These are phyloP conservation scores for Equus quagga DNA, from an alignment of 2,113 vertebrate genomes.

Conservation along the genomic window DNA sequence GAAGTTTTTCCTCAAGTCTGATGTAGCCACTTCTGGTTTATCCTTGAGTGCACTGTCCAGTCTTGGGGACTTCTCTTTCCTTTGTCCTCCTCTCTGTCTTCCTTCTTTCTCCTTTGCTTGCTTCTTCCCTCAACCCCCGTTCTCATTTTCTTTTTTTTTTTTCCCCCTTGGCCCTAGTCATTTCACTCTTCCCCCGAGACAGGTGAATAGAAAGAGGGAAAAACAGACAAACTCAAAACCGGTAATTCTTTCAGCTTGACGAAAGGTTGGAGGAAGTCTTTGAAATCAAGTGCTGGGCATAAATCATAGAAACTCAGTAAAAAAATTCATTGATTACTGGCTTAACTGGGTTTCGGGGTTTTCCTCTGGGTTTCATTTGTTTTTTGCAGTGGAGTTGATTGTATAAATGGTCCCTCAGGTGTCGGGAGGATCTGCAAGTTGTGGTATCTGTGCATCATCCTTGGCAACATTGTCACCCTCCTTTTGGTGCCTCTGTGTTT, in stretches of 20 bases:
- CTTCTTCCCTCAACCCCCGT: background rate
- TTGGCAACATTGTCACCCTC: fast-evolving
- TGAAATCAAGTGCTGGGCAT: background rate
- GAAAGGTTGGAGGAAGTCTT: background rate
- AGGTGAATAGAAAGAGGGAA: background rate
- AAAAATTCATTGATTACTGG: background rate
- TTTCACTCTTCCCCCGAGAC: background rate
- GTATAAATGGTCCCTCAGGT: fast-evolving
- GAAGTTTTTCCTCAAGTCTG: background rate
- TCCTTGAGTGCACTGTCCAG: background rate
- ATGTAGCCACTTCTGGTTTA: too few species aligned
- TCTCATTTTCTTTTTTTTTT: background rate
- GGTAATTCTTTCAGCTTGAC: background rate
- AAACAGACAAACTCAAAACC: background rate
- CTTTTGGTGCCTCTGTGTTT: background rate
- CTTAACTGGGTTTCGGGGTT: background rate
- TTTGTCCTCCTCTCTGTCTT: background rate
- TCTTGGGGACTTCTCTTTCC: too few species aligned
- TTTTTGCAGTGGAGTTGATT: background rate
- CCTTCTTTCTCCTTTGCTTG: background rate
- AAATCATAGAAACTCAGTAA: background rate
- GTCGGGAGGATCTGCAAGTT: fast-evolving
- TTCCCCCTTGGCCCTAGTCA: background rate
- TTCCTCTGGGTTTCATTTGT: background rate
- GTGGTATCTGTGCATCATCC: fast-evolving